Evolutionary conservation across 2,797 vertebrate species (phyloP), one percentile per base, ranked within the genome.

Genomic region (Cryptoprocta ferox): DNA sequence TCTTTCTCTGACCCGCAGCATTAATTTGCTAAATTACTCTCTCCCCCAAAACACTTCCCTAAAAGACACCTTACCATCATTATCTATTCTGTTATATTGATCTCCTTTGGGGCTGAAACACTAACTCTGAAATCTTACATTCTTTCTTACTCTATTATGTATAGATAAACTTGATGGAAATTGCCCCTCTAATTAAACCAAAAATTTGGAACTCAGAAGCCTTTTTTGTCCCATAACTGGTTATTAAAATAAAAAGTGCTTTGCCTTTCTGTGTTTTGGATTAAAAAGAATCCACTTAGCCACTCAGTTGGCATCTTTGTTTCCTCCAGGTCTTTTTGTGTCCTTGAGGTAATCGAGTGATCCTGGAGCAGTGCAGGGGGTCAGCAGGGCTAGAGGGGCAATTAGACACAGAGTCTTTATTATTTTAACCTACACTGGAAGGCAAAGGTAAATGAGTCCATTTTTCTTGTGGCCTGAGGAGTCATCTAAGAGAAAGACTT

Each of bases 171-270:
- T 76, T 90, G 42, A 81, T 32, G 14, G 35, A 78, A 86, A 53
- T 63, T 97, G 53, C 63, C 65, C 79, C 45, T 68, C 10, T 61
- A 39, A 95, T 75, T 75, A 70, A 96, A 42, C 56, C 61, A 76
- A 71, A 66, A 42, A 66, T 97, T 94, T 71, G 24, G 37, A 95
- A 89, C 65, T 76, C 59, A 45, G 81, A 90, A 83, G 6, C 32
- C 50, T 95, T 96, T 94, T 95, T 63, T 93, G 56, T 70, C 75
- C n/a, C 42, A 42, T 79, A 73, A 37, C 15, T 95, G 7, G 42
- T 93, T 83, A 79, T 73, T 94, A 71, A 95, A 91, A 90, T 84
- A 94, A 92, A 94, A 61, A 30, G 35, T 70, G 7, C 21, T 79
- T 96, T 86, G 61, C 68, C 68, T 95, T 95, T 82, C 32, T 88